Conservation (phyloP, 2,113 vertebrate genomes). For the Hymenochirus boettgeri region DNA sequence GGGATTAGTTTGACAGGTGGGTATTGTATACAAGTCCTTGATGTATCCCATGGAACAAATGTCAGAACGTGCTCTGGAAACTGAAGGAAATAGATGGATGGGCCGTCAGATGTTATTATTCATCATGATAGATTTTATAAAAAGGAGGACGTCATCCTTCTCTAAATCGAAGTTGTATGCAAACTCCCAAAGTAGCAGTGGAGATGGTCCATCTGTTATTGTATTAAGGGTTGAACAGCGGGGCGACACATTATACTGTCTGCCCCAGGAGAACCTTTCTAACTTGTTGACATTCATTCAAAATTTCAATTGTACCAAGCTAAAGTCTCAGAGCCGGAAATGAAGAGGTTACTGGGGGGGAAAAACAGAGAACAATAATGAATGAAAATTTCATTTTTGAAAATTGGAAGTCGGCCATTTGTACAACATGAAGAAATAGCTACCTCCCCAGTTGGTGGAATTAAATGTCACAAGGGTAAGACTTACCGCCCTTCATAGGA, state of each 20-base stretch:
- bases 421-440: not conserved
- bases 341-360: conserved; percentile 4
- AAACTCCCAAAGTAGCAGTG: conserved; percentile 16
- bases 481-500: not conserved
- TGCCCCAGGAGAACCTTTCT: conserved; percentile 16
- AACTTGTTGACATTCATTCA: conserved; percentile 18
- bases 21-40: not conserved
- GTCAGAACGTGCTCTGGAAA: not conserved
- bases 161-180: conserved; percentile 31
- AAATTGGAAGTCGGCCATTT: not conserved
- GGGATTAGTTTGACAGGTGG: not conserved
- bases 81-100: conserved; percentile 4
- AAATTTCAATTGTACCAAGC: conserved; percentile 1
- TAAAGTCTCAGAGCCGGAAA: not conserved
- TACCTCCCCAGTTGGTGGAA: not conserved
- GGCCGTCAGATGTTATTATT: not conserved
- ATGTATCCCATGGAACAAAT: not conserved
- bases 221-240: conserved; percentile 6
- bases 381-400: not conserved
- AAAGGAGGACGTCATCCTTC: conserved; percentile 11
- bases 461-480: not conserved
- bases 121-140: conserved; percentile 27
- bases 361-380: not conserved
- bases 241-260: conserved; percentile 6
- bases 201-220: conserved; percentile 34